These are phyloP conservation scores for Phyllotreta striolata DNA, from an alignment of 2,888 invertebrate genomes.

Conservation along the genomic window DNA sequence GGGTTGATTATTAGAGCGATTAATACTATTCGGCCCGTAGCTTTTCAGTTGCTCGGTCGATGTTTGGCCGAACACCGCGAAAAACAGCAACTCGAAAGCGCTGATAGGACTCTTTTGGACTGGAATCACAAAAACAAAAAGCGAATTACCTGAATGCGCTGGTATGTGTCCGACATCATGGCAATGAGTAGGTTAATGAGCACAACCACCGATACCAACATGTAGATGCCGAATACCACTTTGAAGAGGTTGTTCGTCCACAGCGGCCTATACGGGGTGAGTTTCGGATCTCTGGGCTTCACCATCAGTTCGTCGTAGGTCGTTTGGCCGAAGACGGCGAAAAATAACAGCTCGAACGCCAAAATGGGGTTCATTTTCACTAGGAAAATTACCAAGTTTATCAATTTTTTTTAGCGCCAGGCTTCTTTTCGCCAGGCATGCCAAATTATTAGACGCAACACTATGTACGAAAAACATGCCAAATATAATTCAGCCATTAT, in stretches of 20 bases:
- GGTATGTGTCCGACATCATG: slow-evolving; percentile 99
- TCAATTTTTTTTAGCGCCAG: slow-evolving; percentile 31
- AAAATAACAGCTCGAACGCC: slow-evolving; percentile 97
- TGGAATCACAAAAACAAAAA: slow-evolving; percentile 69
- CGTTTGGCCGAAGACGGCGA: slow-evolving; percentile 96
- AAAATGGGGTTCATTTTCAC: slow-evolving; percentile 87
- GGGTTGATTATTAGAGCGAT: slow-evolving; percentile 67
- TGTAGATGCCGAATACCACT: slow-evolving; percentile 94
- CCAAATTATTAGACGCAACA: slow-evolving; percentile 37
- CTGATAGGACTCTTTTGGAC: slow-evolving; percentile 90
- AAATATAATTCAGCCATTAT: slow-evolving; percentile 29
- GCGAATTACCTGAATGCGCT: slow-evolving; percentile 92
- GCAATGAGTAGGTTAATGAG: slow-evolving; percentile 99
- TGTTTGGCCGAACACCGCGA: slow-evolving; percentile 97
- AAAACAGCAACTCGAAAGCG: slow-evolving; percentile 98
- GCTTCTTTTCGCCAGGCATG: slow-evolving; percentile 30
- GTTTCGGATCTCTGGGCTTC: slow-evolving; percentile 76
- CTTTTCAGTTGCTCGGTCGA: slow-evolving; percentile 80
- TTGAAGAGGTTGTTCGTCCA: slow-evolving; percentile 90
- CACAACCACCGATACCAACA: slow-evolving; percentile 97
- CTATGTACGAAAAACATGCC: slow-evolving; percentile 39
- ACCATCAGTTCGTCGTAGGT: slow-evolving; percentile 78
- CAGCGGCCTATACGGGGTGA: slow-evolving; percentile 75
- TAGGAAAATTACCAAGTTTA: slow-evolving; percentile 60
- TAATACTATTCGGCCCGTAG: slow-evolving; percentile 60